These are phyloP conservation scores for Pseudonaja textilis DNA, from an alignment of 2,113 vertebrate species.

Conservation along the genomic window DNA sequence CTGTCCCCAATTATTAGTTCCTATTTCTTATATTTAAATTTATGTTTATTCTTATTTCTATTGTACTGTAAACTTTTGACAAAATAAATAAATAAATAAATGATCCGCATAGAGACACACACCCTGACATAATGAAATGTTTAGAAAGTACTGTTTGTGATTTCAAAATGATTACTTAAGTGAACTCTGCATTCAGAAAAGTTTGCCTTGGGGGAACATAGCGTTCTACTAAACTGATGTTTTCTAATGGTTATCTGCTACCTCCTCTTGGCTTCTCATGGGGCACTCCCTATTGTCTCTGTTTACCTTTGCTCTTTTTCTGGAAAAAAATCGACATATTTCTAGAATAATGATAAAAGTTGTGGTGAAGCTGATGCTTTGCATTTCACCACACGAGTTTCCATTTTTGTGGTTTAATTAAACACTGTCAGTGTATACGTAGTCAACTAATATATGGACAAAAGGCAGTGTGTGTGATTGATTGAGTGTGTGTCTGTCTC, in stretches of 20 bases:
- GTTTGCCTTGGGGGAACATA: neutral
- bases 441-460: neutral
- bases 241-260: neutral
- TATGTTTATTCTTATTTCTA: no score
- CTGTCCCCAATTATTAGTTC: no score
- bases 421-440: neutral
- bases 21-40: no score
- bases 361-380: neutral
- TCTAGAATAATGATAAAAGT: neutral
- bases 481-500: neutral
- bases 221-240: neutral
- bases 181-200: neutral
- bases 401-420: neutral
- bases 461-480: neutral
- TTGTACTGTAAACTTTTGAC: no score
- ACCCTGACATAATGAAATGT: neutral
- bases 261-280: neutral
- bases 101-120: neutral
- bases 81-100: no score
- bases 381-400: neutral
- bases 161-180: neutral
- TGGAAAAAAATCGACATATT: neutral
- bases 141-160: neutral
- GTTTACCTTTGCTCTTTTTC: neutral
- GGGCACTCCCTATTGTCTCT: neutral